A percentile compares a stretch with the other conserved stretches of the same genome.
Conservation (phyloP, 1,140 invertebrate species). For the Steinernema khuongi region DNA sequence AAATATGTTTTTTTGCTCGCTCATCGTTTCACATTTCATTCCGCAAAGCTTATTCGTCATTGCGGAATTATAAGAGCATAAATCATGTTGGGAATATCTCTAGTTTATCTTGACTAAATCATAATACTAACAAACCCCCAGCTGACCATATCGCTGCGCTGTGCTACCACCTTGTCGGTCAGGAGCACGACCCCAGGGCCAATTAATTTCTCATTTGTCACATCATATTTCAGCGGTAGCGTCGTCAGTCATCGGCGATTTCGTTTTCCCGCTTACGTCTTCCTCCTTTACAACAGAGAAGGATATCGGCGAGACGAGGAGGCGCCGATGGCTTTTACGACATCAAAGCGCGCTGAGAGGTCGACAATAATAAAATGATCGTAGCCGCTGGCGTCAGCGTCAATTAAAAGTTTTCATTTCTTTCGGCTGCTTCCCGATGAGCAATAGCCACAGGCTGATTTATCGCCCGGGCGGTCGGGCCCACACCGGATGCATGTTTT, state of each 20-base stretch:
- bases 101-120: no score
- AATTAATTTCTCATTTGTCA: slow-evolving; percentile 3
- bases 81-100: no score
- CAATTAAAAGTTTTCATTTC: slow-evolving; percentile 1
- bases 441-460: not conserved
- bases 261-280: no score
- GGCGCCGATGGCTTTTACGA: not conserved
- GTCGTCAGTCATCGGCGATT: not conserved
- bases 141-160: no score
- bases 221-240: not conserved
- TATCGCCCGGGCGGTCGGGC: not conserved
- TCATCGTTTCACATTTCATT: no score
- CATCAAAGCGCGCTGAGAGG: not conserved
- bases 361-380: slow-evolving; percentile 5
- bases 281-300: not conserved
- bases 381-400: not conserved
- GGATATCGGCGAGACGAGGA: not conserved
- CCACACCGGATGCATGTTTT: not conserved
- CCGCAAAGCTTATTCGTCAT: no score
- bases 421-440: not conserved
- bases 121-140: no score
- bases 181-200: no score
- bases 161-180: no score
- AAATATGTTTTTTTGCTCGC: no score
- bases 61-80: no score